These are phyloP conservation scores for Parambassis ranga DNA, from an alignment of 2,797 vertebrate genomes.

Conservation along the genomic window DNA sequence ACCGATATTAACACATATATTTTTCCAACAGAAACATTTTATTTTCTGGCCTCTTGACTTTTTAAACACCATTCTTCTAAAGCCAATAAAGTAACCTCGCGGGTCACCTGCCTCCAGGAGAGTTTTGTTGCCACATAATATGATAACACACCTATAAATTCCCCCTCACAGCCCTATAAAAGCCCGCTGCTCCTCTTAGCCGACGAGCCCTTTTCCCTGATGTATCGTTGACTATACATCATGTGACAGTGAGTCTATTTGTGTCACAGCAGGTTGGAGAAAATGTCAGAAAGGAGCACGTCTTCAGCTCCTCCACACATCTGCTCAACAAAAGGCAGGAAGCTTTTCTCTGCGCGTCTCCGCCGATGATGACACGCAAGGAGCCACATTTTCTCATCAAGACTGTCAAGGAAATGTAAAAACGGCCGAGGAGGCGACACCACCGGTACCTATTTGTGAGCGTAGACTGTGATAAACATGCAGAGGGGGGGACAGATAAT, in stretches of 20 bases:
- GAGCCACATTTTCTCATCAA: not conserved
- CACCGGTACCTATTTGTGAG: slow-evolving; percentile 8
- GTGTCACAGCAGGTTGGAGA: slow-evolving; percentile 71
- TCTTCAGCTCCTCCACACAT: slow-evolving; percentile 61
- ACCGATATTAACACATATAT: too few relatives aligned
- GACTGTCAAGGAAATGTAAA: not conserved
- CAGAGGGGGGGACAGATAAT: slow-evolving; percentile 14
- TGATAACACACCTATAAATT: slow-evolving; percentile 18
- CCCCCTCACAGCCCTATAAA: slow-evolving; percentile 9
- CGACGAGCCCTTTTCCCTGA: slow-evolving; percentile 28
- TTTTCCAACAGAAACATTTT: not conserved
- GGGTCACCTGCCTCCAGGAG: not conserved
- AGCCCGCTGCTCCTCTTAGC: slow-evolving; percentile 9
- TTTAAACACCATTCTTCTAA: not conserved
- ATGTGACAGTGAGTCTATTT: slow-evolving; percentile 73
- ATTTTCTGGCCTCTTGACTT: not conserved
- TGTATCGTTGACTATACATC: slow-evolving; percentile 58
- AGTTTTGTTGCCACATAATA: not conserved
- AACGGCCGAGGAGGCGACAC: too few relatives aligned
- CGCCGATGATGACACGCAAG: slow-evolving; percentile 3
- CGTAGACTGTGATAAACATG: not conserved
- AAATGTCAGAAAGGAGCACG: slow-evolving; percentile 63
- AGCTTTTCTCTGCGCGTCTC: slow-evolving; percentile 16
- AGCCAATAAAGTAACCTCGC: too few relatives aligned
- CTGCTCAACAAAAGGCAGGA: slow-evolving; percentile 61